These are phyloP conservation scores for Epinotia bilunana DNA, from an alignment of 2,888 invertebrate genomes.

Conservation along the genomic window DNA sequence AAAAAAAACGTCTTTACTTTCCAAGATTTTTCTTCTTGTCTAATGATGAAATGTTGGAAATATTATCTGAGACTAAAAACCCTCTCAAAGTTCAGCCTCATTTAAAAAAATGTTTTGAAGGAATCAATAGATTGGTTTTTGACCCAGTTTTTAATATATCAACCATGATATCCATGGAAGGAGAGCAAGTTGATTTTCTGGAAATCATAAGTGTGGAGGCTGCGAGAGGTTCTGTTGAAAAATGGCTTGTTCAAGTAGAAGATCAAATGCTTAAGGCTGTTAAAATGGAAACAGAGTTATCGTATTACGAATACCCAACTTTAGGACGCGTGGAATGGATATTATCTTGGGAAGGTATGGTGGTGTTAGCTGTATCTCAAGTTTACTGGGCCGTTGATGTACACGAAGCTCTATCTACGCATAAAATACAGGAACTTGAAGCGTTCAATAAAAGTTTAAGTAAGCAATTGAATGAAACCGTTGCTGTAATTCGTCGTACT, in stretches of 20 bases:
- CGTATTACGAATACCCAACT: constrained; percentile 86
- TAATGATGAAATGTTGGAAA: constrained; percentile 95
- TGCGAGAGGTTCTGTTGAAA: constrained; percentile 92
- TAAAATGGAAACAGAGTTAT: constrained; percentile 86
- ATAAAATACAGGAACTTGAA: constrained; percentile 82
- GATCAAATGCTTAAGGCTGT: constrained; percentile 91
- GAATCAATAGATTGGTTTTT: constrained; percentile 90
- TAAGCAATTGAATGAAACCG: constrained; percentile 89
- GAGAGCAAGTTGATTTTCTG: constrained; percentile 87
- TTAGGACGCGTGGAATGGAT: constrained; percentile 88
- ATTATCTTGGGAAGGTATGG: constrained; percentile 91
- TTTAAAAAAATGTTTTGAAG: constrained; percentile 95
- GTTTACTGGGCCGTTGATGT: constrained; percentile 93
- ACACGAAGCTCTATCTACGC: constrained; percentile 86
- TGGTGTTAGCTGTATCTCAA: constrained; percentile 91
- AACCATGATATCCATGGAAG: constrained; percentile 91
- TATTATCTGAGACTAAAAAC: constrained; percentile 95
- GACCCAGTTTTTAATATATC: constrained; percentile 89
- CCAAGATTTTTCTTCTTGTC: constrained; percentile 96
- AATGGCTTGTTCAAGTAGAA: constrained; percentile 93
- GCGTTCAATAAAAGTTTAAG: constrained; percentile 83
- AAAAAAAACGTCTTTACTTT: constrained; percentile 93
- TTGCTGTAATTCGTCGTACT: constrained; percentile 88
- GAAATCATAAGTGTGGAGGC: constrained; percentile 87
- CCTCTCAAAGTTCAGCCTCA: constrained; percentile 93